phyloP scores from a whole-genome alignment of 2,888 invertebrate species.

The Chrysolina americana region DNA sequence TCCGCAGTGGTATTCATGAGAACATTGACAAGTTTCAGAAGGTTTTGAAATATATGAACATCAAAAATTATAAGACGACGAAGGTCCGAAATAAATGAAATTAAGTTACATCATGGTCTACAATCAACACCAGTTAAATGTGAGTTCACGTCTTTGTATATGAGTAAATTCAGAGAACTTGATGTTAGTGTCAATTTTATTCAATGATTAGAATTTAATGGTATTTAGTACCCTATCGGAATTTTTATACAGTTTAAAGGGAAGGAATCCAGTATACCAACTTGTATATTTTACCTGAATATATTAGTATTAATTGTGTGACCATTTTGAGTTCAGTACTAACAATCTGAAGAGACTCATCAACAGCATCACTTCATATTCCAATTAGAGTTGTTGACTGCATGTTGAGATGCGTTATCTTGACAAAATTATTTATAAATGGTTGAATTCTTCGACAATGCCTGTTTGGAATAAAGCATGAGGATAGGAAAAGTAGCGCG shows the following conservation, averaged over 20 bases:
- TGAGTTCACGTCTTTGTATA: too few relatives aligned
- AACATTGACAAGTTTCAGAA: too few relatives aligned
- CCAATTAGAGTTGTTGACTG: constrained; percentile 27
- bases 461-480: constrained; percentile 50
- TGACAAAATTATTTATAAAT: constrained; percentile 51
- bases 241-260: background rate
- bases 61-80: too few relatives aligned
- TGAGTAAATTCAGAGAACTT: too few relatives aligned
- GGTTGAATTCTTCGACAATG: constrained; percentile 52
- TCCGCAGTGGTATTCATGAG: too few relatives aligned
- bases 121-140: too few relatives aligned
- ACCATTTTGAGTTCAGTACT: background rate
- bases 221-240: background rate
- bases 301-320: background rate
- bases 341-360: constrained; percentile 12
- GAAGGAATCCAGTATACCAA: background rate
- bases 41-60: too few relatives aligned
- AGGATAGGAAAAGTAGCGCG: constrained; percentile 58
- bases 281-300: background rate
- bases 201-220: too few relatives aligned
- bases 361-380: constrained; percentile 30
- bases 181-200: too few relatives aligned
- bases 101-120: too few relatives aligned
- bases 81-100: too few relatives aligned
- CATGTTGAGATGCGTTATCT: constrained; percentile 46